These are phyloP conservation scores for Lordiphosa mommai DNA, from an alignment of 1,140 invertebrate species.

Conservation along the genomic window DNA sequence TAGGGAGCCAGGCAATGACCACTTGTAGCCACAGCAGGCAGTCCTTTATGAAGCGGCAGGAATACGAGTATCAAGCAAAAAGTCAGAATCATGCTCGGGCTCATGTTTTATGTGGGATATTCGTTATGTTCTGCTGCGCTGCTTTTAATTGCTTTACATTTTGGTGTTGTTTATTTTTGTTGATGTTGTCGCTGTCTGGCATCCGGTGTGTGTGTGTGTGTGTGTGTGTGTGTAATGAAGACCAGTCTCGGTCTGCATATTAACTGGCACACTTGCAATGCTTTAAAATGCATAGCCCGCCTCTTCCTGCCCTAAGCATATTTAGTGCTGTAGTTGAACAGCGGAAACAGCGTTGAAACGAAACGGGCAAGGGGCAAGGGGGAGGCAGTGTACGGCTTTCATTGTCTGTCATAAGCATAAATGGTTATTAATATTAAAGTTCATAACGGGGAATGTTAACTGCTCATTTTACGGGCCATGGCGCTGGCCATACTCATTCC, in stretches of 20 bases:
- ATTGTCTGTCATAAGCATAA: slow-evolving; percentile 73
- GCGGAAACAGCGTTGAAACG: slow-evolving; percentile 33
- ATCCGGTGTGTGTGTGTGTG: slow-evolving; percentile 6
- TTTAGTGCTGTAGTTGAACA: slow-evolving; percentile 62
- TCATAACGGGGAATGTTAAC: slow-evolving; percentile 53
- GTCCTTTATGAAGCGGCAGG: slow-evolving; percentile 18
- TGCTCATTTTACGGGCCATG: slow-evolving; percentile 51
- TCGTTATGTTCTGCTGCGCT: slow-evolving; percentile 61
- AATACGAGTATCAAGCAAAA: slow-evolving; percentile 30
- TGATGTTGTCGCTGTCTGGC: slow-evolving; percentile 27
- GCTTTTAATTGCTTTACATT: slow-evolving; percentile 77
- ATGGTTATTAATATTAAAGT: slow-evolving; percentile 73
- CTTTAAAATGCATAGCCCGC: slow-evolving; percentile 55
- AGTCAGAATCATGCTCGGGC: slow-evolving; percentile 59
- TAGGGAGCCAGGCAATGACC: slow-evolving; percentile 41
- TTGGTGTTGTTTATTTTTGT: slow-evolving; percentile 57
- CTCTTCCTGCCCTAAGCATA: slow-evolving; percentile 49
- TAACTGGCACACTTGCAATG: slow-evolving; percentile 60
- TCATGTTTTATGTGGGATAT: slow-evolving; percentile 72
- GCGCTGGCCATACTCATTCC: slow-evolving; percentile 24
- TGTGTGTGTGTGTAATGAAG: slow-evolving; percentile 51
- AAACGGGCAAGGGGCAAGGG: slow-evolving; percentile 7
- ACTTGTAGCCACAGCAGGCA: slow-evolving; percentile 70
- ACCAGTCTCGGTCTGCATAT: slow-evolving; percentile 67
- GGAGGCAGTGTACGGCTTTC: slow-evolving; percentile 25